Base-by-base conservation (phyloP, 2,888 invertebrate species). In the Nomada ferruginata region DNA sequence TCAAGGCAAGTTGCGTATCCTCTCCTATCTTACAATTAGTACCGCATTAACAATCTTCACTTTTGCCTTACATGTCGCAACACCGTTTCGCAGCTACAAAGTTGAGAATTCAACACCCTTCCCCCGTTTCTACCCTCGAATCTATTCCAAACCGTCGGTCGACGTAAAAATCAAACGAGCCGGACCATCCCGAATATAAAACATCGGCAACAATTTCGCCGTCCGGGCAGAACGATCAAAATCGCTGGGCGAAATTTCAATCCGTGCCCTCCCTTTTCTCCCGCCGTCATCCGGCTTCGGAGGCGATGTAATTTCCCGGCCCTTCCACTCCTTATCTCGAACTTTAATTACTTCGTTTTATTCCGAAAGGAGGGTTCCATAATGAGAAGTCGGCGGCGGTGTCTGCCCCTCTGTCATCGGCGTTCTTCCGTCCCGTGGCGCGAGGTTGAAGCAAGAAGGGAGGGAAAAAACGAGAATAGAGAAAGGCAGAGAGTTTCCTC, bases 281-380 rank as follows among this genome's bases (percentile, higher is more conserved):
- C 47, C 42, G 29, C 10, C 47, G 9, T 26, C 71, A 59, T 64
- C 59, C 68, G 64, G 59, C 65, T 72, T 53, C 72, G 69, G 72
- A 63, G 76, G 66, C 76, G 72, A 73, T 68, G 85, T 87, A 87
- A 87, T 87, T 86, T 87, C 84, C 79, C 84, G 69, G 57, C 55
- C 42, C 52, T 55, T 86, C 68, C 82, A 68, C 82, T 69, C 76
- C 84, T 77, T 79, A 61, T 78, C 78, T 82, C 82, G 60, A 85
- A 87, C 88, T 86, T 88, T 88, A 87, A 87, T 87, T 87, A 86
- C 85, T 86, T 88, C 82, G 79, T 88, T 85, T 88, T 86, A 79
- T 84, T 82, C 79, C 63, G 79, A 82, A 85, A 82, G 78, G 82
- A 74, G 73, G 76, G 69, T 68, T 63, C 77, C 76, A 76, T 87